A percentile compares a stretch with the other conserved stretches of the same genome.
Evolutionary conservation across 1,140 invertebrate species (phyloP).

Genomic region (Melipona quadrifasciata): DNA sequence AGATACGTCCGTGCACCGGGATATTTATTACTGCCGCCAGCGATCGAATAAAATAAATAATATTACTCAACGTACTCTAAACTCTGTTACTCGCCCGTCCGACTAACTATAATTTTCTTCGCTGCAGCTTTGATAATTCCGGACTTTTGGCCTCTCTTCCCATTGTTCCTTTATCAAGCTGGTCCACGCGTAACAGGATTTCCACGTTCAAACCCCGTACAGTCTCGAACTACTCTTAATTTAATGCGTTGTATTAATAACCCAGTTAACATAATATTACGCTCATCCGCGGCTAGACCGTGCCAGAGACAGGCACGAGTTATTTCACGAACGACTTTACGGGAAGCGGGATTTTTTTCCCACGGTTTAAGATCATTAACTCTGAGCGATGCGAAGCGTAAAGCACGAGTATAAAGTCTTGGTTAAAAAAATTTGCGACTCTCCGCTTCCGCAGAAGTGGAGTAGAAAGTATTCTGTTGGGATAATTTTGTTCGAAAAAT

Average conservation of each 20-base stretch:
- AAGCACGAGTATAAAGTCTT: background rate
- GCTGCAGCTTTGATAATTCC: background rate
- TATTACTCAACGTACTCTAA: background rate
- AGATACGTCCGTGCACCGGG: background rate
- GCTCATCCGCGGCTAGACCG: background rate
- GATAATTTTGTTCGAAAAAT: no score
- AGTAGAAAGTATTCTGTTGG: no score
- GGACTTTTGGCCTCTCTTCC: background rate
- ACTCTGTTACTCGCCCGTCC: background rate
- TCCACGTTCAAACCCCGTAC: background rate
- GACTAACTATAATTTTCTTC: background rate
- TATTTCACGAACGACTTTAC: background rate
- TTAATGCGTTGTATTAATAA: background rate
- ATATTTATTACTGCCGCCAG: background rate
- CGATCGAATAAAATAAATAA: slow-evolving; percentile 28
- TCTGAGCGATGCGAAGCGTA: background rate
- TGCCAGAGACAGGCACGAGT: background rate
- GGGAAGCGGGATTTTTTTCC: background rate
- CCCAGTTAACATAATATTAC: background rate
- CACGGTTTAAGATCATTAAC: background rate
- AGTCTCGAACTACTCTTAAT: background rate
- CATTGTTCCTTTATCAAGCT: background rate
- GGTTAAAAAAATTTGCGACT: background rate
- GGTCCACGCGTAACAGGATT: background rate
- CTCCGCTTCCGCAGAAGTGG: background rate